A percentile compares a stretch with the other conserved stretches of the same genome.
These are phyloP conservation scores for Hyperopisus bebe DNA, from an alignment of 2,113 vertebrate genomes.

Conservation along the genomic window DNA sequence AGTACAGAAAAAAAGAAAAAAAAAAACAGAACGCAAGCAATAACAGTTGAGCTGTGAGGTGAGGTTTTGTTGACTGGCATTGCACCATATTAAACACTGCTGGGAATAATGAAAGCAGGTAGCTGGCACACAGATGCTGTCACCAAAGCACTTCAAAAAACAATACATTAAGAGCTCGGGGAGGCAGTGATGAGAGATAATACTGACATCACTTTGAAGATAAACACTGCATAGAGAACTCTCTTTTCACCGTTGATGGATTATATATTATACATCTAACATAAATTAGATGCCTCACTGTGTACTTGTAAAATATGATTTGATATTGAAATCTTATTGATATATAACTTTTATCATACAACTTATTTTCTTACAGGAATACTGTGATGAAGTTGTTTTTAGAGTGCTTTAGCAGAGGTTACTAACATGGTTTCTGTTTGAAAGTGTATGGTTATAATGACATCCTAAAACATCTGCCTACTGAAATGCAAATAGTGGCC, in stretches of 20 bases:
- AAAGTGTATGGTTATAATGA: background rate
- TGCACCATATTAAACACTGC: background rate
- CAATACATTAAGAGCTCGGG: conserved; percentile 25
- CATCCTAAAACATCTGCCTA: background rate
- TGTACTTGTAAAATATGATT: background rate
- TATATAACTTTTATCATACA: background rate
- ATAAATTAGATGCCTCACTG: background rate
- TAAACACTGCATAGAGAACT: background rate
- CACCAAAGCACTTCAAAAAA: conserved; percentile 27
- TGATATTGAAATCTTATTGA: background rate
- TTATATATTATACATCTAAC: conserved; percentile 12
- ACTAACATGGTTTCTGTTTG: background rate
- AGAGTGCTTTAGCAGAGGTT: background rate
- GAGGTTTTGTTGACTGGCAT: conserved; percentile 13
- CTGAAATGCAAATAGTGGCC: background rate
- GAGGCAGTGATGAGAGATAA: conserved; percentile 49
- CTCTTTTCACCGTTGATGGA: background rate
- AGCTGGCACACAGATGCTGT: conserved; percentile 21
- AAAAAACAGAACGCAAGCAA: background rate
- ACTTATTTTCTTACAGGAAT: background rate
- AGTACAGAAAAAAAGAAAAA: background rate
- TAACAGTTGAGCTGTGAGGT: background rate
- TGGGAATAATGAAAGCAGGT: conserved; percentile 28
- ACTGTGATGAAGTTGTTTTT: background rate
- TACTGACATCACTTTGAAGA: conserved; percentile 39